phyloP scores from a whole-genome alignment of 2,888 invertebrate genomes.

The Harpalus rufipes region DNA sequence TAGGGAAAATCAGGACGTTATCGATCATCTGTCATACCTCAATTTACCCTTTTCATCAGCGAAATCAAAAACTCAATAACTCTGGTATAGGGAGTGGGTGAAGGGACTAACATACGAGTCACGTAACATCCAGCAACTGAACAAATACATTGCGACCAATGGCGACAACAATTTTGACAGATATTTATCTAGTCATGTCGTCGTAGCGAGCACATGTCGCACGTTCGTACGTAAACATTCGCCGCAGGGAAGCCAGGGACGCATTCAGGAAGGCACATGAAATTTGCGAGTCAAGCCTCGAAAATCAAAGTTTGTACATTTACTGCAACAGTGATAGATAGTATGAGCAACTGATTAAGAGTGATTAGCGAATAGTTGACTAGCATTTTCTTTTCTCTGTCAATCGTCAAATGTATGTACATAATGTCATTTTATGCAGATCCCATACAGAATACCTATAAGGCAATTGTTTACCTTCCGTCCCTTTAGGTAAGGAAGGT shows the following conservation, averaged over 20 bases:
- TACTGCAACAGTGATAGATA: no score
- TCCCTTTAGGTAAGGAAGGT: no score
- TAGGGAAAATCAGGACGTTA: not conserved
- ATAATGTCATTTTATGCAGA: no score
- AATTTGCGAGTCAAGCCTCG: no score
- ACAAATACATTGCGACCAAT: slow-evolving; percentile 57
- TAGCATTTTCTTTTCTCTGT: no score
- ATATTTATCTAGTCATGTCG: slow-evolving; percentile 64
- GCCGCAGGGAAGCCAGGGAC: not conserved
- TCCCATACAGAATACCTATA: no score
- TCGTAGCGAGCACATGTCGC: slow-evolving; percentile 62
- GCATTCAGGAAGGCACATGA: not conserved
- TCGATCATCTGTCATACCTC: slow-evolving; percentile 27
- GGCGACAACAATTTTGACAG: slow-evolving; percentile 65
- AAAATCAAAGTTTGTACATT: no score
- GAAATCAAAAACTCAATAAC: slow-evolving; percentile 48
- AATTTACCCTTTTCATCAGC: slow-evolving; percentile 52
- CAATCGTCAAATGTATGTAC: no score
- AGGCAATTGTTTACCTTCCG: no score
- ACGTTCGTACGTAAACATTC: slow-evolving; percentile 59
- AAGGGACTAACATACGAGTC: slow-evolving; percentile 35
- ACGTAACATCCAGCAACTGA: slow-evolving; percentile 55
- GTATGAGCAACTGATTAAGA: no score
- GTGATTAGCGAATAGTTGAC: no score
- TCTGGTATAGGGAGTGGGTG: not conserved